phyloP scores from a whole-genome alignment of 1,140 invertebrate genomes.

The Hyles vespertilio region DNA sequence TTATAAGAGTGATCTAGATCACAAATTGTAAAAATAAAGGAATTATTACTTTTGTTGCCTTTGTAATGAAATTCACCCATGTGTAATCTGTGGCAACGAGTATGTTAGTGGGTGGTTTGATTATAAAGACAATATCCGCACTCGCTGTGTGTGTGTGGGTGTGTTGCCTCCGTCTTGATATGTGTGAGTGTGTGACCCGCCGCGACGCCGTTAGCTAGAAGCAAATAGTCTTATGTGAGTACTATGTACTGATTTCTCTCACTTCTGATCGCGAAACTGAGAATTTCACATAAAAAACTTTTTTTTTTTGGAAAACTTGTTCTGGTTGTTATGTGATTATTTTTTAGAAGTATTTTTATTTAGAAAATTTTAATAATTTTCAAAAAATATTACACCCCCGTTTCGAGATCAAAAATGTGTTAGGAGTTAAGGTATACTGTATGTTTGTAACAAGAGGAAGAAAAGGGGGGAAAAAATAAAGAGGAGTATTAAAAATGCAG shows the following conservation, averaged over 20 bases:
- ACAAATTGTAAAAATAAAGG: constrained; percentile 63
- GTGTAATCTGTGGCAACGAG: neutral
- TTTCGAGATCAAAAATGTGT: constrained; percentile 9
- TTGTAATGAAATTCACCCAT: constrained; percentile 21
- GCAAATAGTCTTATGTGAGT: constrained; percentile 66
- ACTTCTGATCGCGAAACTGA: constrained; percentile 8
- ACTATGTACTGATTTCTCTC: constrained; percentile 29
- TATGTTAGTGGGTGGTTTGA: neutral
- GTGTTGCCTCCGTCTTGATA: constrained; percentile 68
- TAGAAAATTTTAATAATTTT: too few relatives aligned
- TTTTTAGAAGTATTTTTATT: too few relatives aligned
- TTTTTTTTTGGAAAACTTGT: neutral
- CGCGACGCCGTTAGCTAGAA: constrained; percentile 68
- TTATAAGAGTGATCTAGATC: constrained; percentile 71
- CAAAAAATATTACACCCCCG: too few relatives aligned
- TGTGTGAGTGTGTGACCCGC: constrained; percentile 66
- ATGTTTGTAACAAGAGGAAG: constrained; percentile 21
- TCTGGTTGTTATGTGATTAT: neutral
- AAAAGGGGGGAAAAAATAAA: constrained; percentile 8
- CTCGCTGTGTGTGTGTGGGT: constrained; percentile 63
- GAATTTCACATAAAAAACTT: neutral
- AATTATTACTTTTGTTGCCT: constrained; percentile 60
- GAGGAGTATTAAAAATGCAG: constrained; percentile 8
- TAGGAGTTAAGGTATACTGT: constrained; percentile 13
- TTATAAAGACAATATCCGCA: constrained; percentile 50